phyloP scores from a whole-genome alignment of 2,797 vertebrate species.

The Adelosebastes latens region DNA sequence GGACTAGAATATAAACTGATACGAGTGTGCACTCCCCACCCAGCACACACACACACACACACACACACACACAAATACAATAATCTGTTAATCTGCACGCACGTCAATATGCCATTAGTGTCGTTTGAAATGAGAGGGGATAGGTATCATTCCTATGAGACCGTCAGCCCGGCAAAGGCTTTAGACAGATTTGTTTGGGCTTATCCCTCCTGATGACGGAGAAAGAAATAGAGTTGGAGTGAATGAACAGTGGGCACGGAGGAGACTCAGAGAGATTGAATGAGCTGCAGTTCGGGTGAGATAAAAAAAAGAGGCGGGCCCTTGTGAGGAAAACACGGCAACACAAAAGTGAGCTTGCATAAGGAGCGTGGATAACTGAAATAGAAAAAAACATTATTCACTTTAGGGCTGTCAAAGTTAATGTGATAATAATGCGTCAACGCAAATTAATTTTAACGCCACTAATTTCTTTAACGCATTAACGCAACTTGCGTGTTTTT shows the following conservation, averaged over 20 bases:
- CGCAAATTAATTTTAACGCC: too few species aligned
- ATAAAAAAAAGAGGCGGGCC: not conserved
- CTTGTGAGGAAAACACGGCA: not conserved
- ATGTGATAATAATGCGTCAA: too few species aligned
- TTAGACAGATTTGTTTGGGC: constrained; percentile 60
- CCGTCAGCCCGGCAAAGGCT: constrained; percentile 45
- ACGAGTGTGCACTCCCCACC: constrained; percentile 10
- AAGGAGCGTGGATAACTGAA: too few species aligned
- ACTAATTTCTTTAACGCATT: too few species aligned
- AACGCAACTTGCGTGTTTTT: too few species aligned
- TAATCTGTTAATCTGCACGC: constrained; percentile 66
- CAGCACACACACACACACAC: not conserved
- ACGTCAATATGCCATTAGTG: constrained; percentile 64
- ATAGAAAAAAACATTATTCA: not conserved
- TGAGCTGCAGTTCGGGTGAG: constrained; percentile 5
- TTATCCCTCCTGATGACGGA: constrained; percentile 55
- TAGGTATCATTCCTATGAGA: constrained; percentile 60
- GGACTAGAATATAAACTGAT: constrained; percentile 17
- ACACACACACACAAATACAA: constrained; percentile 15
- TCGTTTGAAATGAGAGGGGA: constrained; percentile 45
- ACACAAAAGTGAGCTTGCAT: not conserved
- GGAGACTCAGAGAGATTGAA: not conserved
- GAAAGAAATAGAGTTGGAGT: constrained; percentile 7
- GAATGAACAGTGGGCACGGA: constrained; percentile 10
- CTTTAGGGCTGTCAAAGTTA: too few species aligned